Conservation (phyloP, 1,140 invertebrate species). For the Ruditapes philippinarum region DNA sequence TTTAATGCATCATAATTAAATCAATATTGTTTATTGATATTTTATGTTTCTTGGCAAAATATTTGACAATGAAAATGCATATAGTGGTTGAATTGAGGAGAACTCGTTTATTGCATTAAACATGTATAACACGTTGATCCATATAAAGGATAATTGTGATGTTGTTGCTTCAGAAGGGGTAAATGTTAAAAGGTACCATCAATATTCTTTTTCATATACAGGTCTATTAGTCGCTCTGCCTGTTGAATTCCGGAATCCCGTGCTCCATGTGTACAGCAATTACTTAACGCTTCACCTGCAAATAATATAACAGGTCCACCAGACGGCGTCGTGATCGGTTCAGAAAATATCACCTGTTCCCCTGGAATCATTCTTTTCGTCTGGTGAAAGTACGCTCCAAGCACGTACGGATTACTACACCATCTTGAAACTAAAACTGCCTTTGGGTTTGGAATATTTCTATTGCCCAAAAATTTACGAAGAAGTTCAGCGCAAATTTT, state of each 20-base stretch:
- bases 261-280: constrained; percentile 43
- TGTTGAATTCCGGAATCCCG: constrained; percentile 18
- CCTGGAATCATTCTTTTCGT: neutral
- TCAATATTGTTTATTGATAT: no score
- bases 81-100: no score
- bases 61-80: no score
- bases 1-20: no score
- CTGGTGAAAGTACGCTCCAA: constrained; percentile 34
- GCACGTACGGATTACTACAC: constrained; percentile 39
- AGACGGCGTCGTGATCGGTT: neutral
- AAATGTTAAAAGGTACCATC: no score
- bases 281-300: constrained; percentile 41
- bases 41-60: no score
- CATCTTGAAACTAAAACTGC: constrained; percentile 31
- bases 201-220: neutral
- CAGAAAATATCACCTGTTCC: neutral
- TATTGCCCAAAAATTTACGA: constrained; percentile 14
- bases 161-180: no score
- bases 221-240: constrained; percentile 1
- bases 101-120: no score
- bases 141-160: no score
- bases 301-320: constrained; percentile 16
- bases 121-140: no score
- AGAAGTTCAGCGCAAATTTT: constrained; percentile 26
- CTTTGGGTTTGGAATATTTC: constrained; percentile 7